Evolutionary conservation across 2,888 invertebrate genomes (phyloP), one percentile per base, ranked within the genome.

Genomic region (Trisateles emortualis): DNA sequence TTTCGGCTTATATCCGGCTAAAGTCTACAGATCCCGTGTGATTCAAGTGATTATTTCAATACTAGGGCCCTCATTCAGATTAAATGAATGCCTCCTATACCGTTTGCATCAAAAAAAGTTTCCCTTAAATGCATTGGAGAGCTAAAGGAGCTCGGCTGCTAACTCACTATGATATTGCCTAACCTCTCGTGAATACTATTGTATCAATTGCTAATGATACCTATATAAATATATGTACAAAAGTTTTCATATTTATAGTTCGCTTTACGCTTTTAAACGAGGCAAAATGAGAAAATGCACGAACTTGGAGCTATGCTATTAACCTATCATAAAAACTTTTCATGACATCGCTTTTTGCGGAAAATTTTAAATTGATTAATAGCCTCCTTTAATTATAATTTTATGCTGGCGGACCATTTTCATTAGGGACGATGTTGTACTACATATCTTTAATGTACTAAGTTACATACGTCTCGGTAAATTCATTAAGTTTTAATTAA

Each of bases 401-500:
- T 33, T 33, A 46, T 42, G 29, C 24, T 33, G 17, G 43, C 41
- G 14, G 33, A 14, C 6, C 39, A 47, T 32, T 53, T 64, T 58
- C 51, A 61, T 58, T 51, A 52, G 22, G 14, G n/a, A 24, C 35
- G 6, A 35, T 2, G 5, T 11, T 30, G 40, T 17, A 30, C 39
- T 42, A 39, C 29, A 48, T 45, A 11, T 39, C 47, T 46, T 43
- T 41, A 44, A 44, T 46, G 11, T 43, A 41, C 32, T 11, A 41
- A 59, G 45, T 53, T 58, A 47, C 50, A 45, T 53, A 52, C 17
- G 29, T 53, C 32, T 42, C 26, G 36, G 60, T 52, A 60, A 52
- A 60, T 64, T 57, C 64, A 64, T 67, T 54, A 60, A 67, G 64
- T 57, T 54, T 67, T 60, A 57, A 67, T 67, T 64, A 54, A 60